Evolutionary conservation across 2,888 invertebrate genomes (phyloP).

Genomic region (Cremastinae sp.): DNA sequence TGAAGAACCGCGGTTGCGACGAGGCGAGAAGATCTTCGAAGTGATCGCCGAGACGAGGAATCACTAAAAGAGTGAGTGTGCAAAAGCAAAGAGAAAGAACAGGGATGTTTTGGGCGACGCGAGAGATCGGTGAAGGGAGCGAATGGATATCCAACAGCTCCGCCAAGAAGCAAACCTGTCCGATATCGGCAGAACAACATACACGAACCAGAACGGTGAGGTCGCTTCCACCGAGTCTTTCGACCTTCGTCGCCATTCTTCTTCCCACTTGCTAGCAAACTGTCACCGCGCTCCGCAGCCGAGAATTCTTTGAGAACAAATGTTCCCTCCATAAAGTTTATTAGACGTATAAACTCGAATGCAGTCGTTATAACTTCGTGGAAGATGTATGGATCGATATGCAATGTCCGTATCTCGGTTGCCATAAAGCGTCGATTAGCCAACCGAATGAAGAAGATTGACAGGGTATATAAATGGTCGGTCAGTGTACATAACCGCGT

Average conservation of each 20-base stretch:
- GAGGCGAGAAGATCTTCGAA: slow-evolving; percentile 35
- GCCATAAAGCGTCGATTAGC: slow-evolving; percentile 51
- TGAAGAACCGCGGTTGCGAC: slow-evolving; percentile 44
- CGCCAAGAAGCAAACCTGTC: slow-evolving; percentile 59
- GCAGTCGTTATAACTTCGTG: slow-evolving; percentile 21
- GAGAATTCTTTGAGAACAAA: slow-evolving; percentile 24
- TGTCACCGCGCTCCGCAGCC: slow-evolving; percentile 32
- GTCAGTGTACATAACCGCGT: slow-evolving; percentile 66
- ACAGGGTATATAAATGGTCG: slow-evolving; percentile 68
- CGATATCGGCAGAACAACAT: slow-evolving; percentile 63
- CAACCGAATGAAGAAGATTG: slow-evolving; percentile 56
- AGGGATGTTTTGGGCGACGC: slow-evolving; percentile 57
- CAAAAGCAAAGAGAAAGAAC: slow-evolving; percentile 47
- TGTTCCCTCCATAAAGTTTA: slow-evolving; percentile 25
- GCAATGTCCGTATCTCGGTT: slow-evolving; percentile 40
- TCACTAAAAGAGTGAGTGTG: slow-evolving; percentile 26
- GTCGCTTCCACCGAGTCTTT: slow-evolving; percentile 56
- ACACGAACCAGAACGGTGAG: slow-evolving; percentile 63
- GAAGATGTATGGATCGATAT: slow-evolving; percentile 56
- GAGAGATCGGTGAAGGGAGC: slow-evolving; percentile 50
- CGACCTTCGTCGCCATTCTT: slow-evolving; percentile 10
- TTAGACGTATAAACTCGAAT: slow-evolving; percentile 21
- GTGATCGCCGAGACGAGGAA: slow-evolving; percentile 63
- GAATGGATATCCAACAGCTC: slow-evolving; percentile 46
- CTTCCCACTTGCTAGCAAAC: slow-evolving; percentile 13